Percentiles rank a stretch among this genome's conserved stretches.
Conservation (phyloP, 2,797 vertebrate species). For the Rhabdophis nuchalis region DNA sequence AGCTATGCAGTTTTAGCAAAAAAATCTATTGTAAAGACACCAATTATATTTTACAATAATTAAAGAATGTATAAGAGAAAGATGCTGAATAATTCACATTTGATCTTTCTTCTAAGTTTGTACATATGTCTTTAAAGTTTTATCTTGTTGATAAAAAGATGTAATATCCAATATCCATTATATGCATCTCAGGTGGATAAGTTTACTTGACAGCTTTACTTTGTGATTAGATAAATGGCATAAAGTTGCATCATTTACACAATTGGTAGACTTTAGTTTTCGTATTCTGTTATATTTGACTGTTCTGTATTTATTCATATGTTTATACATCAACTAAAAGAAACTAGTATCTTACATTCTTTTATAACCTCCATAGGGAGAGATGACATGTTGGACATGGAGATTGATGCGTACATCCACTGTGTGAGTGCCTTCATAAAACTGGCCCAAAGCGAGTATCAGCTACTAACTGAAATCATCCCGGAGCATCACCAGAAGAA, state of each 20-base stretch:
- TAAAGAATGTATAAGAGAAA: neutral
- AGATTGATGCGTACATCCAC: constrained; percentile 96
- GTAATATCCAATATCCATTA: neutral
- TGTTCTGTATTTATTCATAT: neutral
- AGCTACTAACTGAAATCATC: constrained; percentile 85
- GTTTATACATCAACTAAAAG: constrained; percentile 9
- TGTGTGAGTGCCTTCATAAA: constrained; percentile 95
- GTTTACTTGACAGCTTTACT: neutral
- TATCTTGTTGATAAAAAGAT: neutral
- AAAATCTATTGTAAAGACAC: neutral
- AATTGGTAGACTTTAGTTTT: neutral
- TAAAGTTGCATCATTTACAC: neutral
- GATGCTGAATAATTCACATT: neutral
- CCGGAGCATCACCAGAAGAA: constrained; percentile 98
- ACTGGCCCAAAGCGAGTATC: constrained; percentile 94
- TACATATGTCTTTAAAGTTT: neutral
- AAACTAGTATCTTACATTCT: constrained; percentile 11
- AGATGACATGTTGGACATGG: constrained; percentile 90
- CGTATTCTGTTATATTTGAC: neutral
- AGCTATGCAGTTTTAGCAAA: neutral
- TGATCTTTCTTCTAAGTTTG: neutral
- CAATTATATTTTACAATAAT: neutral
- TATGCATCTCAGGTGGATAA: no score
- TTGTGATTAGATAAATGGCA: neutral
- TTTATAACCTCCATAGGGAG: constrained; percentile 77